Evolutionary conservation across 1,140 invertebrate species (phyloP), one percentile per base, ranked within the genome.

Genomic region (Diorhabda elongata): DNA sequence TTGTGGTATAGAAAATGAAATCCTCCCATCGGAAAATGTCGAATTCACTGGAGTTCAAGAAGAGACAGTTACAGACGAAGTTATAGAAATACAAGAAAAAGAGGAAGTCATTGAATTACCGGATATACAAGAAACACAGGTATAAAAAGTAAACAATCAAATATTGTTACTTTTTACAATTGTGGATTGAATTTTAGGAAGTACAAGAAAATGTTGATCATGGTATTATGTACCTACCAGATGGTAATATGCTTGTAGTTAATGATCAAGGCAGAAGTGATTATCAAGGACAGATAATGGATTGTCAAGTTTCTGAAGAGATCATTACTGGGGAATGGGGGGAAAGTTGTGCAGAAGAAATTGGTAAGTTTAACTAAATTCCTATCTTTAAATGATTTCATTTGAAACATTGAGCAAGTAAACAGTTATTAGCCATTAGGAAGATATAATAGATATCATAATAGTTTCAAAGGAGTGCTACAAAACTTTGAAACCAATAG

Each of bases 321-420:
- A 88, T 92, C 2, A 90, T 92, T 5, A 88, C 90, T 1, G 90
- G 91, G 78, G 89, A 90, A 71, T 92, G 90, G 90, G 89, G 90
- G 61, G 78, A 78, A 59, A 73, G 65, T 58, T 79, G 76, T 67
- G 73, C 76, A 6, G 78, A 81, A 73, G 78, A 81, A 72, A 76
- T 81, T 6, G 65, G 65, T 67, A 7, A 45, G 65, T 64, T 3
- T 52, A 6, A 52, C 47, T 26, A 26, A 26, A 26, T 26, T 26
- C 26, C 26, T 26, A 26, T 26, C 26, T 26, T 26, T 26, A 26
- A 26, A 26, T 26, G 26, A 26, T 26, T 26, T 26, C 26, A 26
- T 26, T 26, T 26, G 1, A 26, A 26, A 26, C 26, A 26, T 26
- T 26, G 26, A 26, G 26, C 26, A 26, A 26, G 26, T 26, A 26